Evolutionary conservation across 1,140 invertebrate species (phyloP).

Genomic region (Brachionus plicatilis): DNA sequence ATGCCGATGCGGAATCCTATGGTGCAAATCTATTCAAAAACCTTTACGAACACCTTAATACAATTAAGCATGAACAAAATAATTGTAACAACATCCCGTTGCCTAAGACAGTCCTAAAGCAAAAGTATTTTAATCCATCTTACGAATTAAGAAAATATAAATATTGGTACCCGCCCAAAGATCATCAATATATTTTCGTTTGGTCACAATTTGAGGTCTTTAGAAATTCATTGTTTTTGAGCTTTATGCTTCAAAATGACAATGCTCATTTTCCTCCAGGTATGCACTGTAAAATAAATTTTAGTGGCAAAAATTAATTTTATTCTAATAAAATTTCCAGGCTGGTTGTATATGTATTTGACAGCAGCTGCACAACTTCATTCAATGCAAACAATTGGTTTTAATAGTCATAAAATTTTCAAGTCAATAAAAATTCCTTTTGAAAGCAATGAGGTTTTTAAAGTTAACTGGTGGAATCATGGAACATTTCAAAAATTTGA

Average conservation of each 20-base stretch:
- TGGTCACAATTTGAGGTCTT: conserved; percentile 20
- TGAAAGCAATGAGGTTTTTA: conserved; percentile 38
- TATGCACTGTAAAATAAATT: not conserved
- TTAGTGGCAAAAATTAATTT: not conserved
- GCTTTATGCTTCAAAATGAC: conserved; percentile 28
- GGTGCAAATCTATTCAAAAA: conserved; percentile 22
- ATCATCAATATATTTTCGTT: conserved; percentile 14
- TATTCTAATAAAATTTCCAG: not conserved
- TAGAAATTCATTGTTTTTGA: conserved; percentile 20
- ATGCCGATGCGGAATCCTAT: conserved; percentile 35
- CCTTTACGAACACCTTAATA: not conserved
- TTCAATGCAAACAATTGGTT: conserved; percentile 22
- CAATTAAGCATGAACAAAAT: conserved; percentile 4
- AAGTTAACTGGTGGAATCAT: conserved; percentile 35
- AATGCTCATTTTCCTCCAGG: conserved; percentile 23
- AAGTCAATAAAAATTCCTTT: conserved; percentile 20
- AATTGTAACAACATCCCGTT: conserved; percentile 30
- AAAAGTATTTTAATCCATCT: conserved; percentile 36
- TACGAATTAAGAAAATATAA: conserved; percentile 22
- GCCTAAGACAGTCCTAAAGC: conserved; percentile 29
- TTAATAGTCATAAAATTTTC: not conserved
- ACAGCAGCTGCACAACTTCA: conserved; percentile 28
- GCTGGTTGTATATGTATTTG: conserved; percentile 37
- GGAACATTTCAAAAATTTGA: conserved; percentile 38
- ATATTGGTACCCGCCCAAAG: conserved; percentile 28